Percentiles rank a stretch among this genome's conserved stretches.
phyloP scores from a whole-genome alignment of 2,888 invertebrate genomes.

The Luffia ferchaultella region DNA sequence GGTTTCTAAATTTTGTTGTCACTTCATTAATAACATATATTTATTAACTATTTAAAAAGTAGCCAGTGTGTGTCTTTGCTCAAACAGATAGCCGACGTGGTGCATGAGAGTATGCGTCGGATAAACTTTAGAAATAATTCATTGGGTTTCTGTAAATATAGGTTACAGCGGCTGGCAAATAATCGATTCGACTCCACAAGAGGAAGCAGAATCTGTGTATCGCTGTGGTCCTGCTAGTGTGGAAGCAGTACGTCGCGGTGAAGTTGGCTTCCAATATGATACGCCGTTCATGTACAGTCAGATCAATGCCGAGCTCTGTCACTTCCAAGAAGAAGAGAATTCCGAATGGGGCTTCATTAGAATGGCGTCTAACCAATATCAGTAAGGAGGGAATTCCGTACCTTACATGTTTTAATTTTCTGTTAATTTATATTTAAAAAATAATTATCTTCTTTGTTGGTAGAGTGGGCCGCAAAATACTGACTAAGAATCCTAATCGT shows the following conservation, averaged over 20 bases:
- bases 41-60: too few species aligned
- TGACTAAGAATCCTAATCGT: conserved; percentile 70
- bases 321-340: conserved; percentile 74
- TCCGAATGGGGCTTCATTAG: conserved; percentile 74
- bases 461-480: conserved; percentile 73
- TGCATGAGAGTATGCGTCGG: background rate
- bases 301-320: conserved; percentile 78
- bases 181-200: conserved; percentile 82
- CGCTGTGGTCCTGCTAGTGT: conserved; percentile 72
- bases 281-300: conserved; percentile 79
- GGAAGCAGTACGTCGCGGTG: conserved; percentile 75
- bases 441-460: conserved; percentile 23
- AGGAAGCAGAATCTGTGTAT: conserved; percentile 67
- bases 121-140: background rate
- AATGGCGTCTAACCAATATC: conserved; percentile 70
- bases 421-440: background rate
- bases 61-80: too few species aligned
- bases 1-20: too few species aligned
- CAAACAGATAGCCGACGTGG: too few species aligned
- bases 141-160: conserved; percentile 10
- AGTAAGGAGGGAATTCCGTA: conserved; percentile 50
- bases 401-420: background rate
- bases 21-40: too few species aligned
- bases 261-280: conserved; percentile 77
- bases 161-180: conserved; percentile 87